Evolutionary conservation across 2,797 vertebrate genomes (phyloP).

Genomic region (Gadopsis bispinosus): DNA sequence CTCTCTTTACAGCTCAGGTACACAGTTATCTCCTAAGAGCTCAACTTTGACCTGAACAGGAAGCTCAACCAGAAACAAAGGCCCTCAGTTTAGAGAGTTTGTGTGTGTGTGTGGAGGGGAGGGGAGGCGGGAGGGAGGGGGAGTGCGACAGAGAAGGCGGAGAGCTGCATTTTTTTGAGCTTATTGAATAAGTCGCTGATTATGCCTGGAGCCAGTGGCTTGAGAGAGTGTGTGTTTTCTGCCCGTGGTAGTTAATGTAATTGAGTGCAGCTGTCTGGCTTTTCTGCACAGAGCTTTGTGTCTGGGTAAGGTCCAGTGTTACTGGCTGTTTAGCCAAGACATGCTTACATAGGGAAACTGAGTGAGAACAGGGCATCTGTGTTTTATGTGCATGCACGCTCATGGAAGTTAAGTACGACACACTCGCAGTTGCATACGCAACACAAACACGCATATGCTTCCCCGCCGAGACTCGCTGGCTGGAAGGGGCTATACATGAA

Average conservation of each 20-base stretch:
- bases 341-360: constrained; percentile 71
- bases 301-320: constrained; percentile 73
- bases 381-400: constrained; percentile 52
- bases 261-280: constrained; percentile 80
- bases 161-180: constrained; percentile 71
- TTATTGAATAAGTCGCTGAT: constrained; percentile 83
- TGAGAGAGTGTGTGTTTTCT: constrained; percentile 70
- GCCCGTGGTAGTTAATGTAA: constrained; percentile 78
- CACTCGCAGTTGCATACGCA: constrained; percentile 39
- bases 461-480: constrained; percentile 48
- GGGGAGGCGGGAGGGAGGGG: not conserved
- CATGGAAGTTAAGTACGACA: constrained; percentile 52
- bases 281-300: constrained; percentile 75
- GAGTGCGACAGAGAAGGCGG: constrained; percentile 40
- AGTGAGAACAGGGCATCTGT: constrained; percentile 74
- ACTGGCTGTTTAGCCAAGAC: constrained; percentile 66
- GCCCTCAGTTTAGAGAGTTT: constrained; percentile 25
- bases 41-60: constrained; percentile 63
- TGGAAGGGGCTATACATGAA: constrained; percentile 70
- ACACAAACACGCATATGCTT: constrained; percentile 52
- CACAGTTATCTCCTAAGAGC: constrained; percentile 29
- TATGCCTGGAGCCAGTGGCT: constrained; percentile 76
- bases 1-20: constrained; percentile 53
- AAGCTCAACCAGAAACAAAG: constrained; percentile 49
- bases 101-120: constrained; percentile 12